Evolutionary conservation across 2,113 vertebrate species (phyloP).

Genomic region (Xiphorhynchus elegans): DNA sequence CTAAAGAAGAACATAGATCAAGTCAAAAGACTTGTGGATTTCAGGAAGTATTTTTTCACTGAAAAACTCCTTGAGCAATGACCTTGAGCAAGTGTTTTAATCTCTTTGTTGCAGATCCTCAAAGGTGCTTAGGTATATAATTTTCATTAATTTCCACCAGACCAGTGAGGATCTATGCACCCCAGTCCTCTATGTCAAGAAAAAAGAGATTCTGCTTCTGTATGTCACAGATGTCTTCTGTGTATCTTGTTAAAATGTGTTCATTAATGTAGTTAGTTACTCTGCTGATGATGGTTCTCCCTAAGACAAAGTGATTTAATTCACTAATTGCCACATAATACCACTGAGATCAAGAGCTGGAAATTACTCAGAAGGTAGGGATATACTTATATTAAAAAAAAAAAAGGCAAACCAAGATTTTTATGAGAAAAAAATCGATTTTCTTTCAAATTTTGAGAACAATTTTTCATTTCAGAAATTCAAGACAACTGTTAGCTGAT

Average conservation of each 20-base stretch:
- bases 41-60: not conserved
- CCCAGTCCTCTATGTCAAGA: not conserved
- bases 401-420: not conserved
- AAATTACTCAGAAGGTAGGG: not conserved
- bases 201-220: not conserved
- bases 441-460: not conserved
- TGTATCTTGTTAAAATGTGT: not conserved
- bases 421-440: accelerated
- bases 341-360: not conserved
- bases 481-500: not conserved
- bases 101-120: not conserved
- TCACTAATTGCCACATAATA: not conserved
- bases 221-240: not conserved
- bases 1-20: not conserved
- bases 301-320: not conserved
- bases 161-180: not conserved
- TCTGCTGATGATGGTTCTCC: not conserved
- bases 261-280: constrained; percentile 15
- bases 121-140: not conserved
- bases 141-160: constrained; percentile 39
- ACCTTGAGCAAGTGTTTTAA: not conserved
- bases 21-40: not conserved
- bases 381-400: not conserved
- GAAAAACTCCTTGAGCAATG: not conserved
- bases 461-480: not conserved